Conservation (phyloP, 2,797 vertebrate genomes). For the Hephaestus fuliginosus region DNA sequence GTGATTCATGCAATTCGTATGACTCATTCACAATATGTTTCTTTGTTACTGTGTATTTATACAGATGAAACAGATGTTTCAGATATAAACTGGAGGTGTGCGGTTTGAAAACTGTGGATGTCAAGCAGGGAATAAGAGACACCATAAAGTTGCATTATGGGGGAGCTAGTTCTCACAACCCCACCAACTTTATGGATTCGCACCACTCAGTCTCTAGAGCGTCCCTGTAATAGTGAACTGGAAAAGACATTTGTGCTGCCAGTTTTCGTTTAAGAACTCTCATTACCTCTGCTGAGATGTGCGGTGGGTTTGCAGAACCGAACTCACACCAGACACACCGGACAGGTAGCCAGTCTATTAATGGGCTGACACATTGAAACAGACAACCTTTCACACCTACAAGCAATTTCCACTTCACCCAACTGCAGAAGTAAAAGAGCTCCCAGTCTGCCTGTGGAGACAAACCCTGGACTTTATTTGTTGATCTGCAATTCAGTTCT, state of each 20-base stretch:
- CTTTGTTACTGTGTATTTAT: conserved; percentile 2
- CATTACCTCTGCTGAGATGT: neutral
- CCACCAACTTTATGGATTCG: neutral
- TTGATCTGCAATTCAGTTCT: neutral
- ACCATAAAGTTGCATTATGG: neutral
- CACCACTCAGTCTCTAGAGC: neutral
- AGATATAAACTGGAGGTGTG: neutral
- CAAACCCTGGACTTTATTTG: conserved; percentile 9
- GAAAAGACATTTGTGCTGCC: neutral
- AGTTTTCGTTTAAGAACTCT: neutral
- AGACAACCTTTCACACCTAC: conserved; percentile 7
- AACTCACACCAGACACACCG: neutral
- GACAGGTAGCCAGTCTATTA: neutral
- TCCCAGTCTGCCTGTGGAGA: neutral
- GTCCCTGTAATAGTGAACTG: neutral
- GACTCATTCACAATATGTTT: neutral
- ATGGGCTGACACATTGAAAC: neutral
- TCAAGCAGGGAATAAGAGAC: neutral
- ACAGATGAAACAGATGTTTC: too few species aligned
- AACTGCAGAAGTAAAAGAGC: neutral
- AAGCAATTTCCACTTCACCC: conserved; percentile 1
- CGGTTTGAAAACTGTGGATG: neutral
- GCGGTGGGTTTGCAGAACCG: neutral
- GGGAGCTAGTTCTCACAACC: neutral
- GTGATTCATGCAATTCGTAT: too few species aligned